Evolutionary conservation across 2,113 vertebrate genomes (phyloP).

Genomic region (Campylomormyrus numenius): DNA sequence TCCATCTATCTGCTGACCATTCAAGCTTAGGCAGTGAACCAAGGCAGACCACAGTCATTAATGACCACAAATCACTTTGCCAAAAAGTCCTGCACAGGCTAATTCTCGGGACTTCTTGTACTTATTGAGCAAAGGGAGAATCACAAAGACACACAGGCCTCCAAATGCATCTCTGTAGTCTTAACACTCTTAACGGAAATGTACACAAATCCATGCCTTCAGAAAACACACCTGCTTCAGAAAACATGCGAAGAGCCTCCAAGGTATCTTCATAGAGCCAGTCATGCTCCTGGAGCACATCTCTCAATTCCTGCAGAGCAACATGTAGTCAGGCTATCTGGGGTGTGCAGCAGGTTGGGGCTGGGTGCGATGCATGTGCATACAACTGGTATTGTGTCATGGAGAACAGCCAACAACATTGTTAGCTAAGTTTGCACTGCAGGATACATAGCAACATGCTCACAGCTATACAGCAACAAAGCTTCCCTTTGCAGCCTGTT

Average conservation of each 20-base stretch:
- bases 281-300: constrained; percentile 70
- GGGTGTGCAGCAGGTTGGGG: neutral
- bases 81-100: neutral
- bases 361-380: neutral
- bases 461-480: neutral
- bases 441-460: neutral
- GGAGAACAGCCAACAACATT: neutral
- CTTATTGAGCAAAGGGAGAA: neutral
- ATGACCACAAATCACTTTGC: neutral
- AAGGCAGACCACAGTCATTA: neutral
- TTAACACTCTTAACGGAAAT: neutral
- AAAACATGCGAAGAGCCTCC: constrained; percentile 69
- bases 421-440: neutral
- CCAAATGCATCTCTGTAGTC: neutral
- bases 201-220: neutral
- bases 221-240: constrained; percentile 44
- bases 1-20: neutral
- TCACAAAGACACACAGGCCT: neutral
- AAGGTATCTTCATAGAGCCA: constrained; percentile 76
- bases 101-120: neutral
- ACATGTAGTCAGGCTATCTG: neutral
- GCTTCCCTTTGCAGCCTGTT: neutral
- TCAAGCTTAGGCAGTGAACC: neutral
- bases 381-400: neutral
- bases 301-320: constrained; percentile 63